Percentiles rank a stretch among this genome's conserved stretches.
phyloP scores from a whole-genome alignment of 2,113 vertebrate species.

The Notarius quadriscutis region DNA sequence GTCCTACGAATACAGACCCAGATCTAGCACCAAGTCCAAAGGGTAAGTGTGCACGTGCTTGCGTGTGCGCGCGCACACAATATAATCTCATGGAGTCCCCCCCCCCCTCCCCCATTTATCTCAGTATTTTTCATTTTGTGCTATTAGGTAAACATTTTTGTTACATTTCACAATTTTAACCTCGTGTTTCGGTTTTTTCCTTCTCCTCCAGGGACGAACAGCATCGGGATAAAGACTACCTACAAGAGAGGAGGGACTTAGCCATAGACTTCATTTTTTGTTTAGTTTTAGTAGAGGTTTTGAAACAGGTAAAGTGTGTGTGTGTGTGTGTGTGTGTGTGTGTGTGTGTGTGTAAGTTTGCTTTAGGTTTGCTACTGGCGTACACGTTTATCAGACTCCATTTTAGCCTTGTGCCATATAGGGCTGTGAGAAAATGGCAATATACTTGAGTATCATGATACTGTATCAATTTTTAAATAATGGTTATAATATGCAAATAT shows the following conservation, averaged over 20 bases:
- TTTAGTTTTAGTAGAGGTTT: slow-evolving; percentile 95
- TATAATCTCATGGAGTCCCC: slow-evolving; percentile 6
- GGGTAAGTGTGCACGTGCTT: slow-evolving; percentile 68
- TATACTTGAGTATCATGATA: too few species aligned
- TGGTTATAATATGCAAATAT: too few species aligned
- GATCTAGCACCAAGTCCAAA: slow-evolving; percentile 96
- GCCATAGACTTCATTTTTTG: slow-evolving; percentile 99
- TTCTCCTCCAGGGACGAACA: slow-evolving; percentile 86
- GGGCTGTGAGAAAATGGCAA: too few species aligned
- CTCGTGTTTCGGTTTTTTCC: neutral
- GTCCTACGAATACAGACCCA: slow-evolving; percentile 93
- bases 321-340: neutral
- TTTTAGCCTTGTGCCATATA: neutral
- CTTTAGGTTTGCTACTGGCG: neutral
- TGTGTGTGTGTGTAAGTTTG: neutral
- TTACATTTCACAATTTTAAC: neutral
- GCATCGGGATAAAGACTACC: slow-evolving; percentile 86
- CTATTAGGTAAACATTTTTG: too few species aligned
- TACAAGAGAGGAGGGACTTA: slow-evolving; percentile 94
- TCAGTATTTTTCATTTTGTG: neutral
- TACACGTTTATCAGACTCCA: neutral
- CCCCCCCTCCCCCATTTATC: neutral
- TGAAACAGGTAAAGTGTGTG: slow-evolving; percentile 85
- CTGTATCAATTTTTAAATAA: too few species aligned
- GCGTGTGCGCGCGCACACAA: neutral